Conservation (phyloP, 64 coral and sea anemone genomes). For the Stylophora pistillata region DNA sequence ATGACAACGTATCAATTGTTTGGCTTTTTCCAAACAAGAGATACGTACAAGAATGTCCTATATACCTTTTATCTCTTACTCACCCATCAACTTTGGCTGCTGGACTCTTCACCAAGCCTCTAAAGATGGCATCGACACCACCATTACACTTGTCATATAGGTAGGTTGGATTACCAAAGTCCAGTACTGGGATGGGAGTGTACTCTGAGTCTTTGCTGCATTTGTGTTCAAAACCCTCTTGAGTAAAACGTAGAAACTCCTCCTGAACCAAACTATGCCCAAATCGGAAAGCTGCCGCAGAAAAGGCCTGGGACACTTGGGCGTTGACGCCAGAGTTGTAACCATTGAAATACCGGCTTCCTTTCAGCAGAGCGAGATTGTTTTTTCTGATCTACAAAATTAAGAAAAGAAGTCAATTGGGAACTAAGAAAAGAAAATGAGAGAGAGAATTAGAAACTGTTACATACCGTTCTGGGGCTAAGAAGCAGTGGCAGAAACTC, state of each 20-base stretch:
- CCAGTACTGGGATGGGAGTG: not conserved
- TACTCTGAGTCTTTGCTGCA: not conserved
- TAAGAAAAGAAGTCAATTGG: too few relatives aligned
- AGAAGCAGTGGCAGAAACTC: not conserved
- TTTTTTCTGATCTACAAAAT: not conserved
- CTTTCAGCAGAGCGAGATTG: not conserved
- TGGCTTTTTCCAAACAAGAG: too few relatives aligned
- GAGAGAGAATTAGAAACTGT: too few relatives aligned
- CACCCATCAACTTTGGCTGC: constrained; percentile 27
- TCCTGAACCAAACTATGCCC: constrained; percentile 49
- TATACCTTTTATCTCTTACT: not conserved
- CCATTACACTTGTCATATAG: constrained; percentile 9
- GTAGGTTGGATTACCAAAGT: constrained; percentile 4
- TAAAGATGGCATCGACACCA: constrained; percentile 23
- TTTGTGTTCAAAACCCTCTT: not conserved
- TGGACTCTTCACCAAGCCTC: constrained; percentile 8
- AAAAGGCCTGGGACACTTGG: constrained; percentile 14
- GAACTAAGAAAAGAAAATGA: too few relatives aligned
- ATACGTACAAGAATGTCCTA: too few relatives aligned
- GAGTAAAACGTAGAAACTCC: not conserved
- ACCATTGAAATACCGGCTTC: not conserved
- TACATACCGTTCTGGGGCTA: too few relatives aligned
- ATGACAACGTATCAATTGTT: too few relatives aligned
- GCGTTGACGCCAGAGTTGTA: not conserved
- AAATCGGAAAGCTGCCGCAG: constrained; percentile 58